These are phyloP conservation scores for Ectropis grisescens DNA, from an alignment of 1,140 invertebrate genomes.

Conservation along the genomic window DNA sequence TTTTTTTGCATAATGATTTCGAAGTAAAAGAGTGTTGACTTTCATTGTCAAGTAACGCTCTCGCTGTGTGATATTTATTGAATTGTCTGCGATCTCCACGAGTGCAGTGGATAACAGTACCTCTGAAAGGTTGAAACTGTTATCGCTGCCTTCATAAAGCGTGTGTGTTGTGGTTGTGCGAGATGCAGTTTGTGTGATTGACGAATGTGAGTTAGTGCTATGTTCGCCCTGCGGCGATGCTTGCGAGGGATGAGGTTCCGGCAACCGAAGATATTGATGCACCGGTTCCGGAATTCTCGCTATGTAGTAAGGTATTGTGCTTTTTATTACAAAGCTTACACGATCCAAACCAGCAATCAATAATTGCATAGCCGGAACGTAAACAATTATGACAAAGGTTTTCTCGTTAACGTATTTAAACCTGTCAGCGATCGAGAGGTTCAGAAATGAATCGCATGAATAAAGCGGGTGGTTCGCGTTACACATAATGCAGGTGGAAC, in stretches of 20 bases:
- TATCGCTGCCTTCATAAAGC: no score
- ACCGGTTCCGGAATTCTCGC: background rate
- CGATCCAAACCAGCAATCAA: slow-evolving; percentile 9
- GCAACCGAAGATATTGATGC: background rate
- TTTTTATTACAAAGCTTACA: slow-evolving; percentile 14
- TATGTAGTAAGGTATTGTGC: slow-evolving; percentile 15
- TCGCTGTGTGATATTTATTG: slow-evolving; percentile 5
- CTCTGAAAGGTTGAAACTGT: background rate
- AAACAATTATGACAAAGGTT: slow-evolving; percentile 18
- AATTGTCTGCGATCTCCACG: slow-evolving; percentile 5
- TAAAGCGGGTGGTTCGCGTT: slow-evolving; percentile 12
- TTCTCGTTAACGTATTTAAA: slow-evolving; percentile 10
- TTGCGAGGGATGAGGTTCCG: background rate
- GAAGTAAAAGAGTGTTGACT: slow-evolving; percentile 17
- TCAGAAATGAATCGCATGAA: slow-evolving; percentile 13
- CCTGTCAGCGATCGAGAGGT: slow-evolving; percentile 3
- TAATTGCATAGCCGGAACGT: slow-evolving; percentile 4
- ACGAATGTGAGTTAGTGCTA: no score
- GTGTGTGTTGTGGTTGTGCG: no score
- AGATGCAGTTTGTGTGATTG: no score
- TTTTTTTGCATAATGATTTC: slow-evolving; percentile 8
- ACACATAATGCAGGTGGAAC: slow-evolving; percentile 6
- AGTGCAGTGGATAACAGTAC: slow-evolving; percentile 13
- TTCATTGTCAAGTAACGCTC: slow-evolving; percentile 13
- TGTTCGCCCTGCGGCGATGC: background rate